Base-by-base conservation (phyloP, 2,888 invertebrate species). In the Onchidella celtica region DNA sequence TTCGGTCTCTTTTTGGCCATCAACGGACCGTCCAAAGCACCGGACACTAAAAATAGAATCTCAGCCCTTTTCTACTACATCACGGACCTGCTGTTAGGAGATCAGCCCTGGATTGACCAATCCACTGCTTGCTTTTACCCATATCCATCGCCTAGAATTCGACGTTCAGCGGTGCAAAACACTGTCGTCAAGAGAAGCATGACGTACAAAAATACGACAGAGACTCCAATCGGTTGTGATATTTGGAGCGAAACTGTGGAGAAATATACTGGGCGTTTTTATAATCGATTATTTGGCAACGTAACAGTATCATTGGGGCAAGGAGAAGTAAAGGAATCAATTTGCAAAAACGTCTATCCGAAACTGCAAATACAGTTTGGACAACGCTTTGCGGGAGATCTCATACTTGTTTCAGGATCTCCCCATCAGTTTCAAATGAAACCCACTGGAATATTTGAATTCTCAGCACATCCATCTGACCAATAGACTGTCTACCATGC, bases 371-470 rank as follows among this genome's bases (percentile, higher is more conserved):
- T 68, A 6, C 21, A 21, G 21, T 68, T 68, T 21, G 68, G 68
- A 14, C 34, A 34, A 11, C 32, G 36, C 11, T 68, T 68, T 36
- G 21, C 36, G 14, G 68, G 68, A 36, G 21, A n/a, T n/a, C 68
- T 68, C 36, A 11, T 32, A 21, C 68, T 38, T n/a, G 3, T 17
- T 29, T 29, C 17, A 3, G 21, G 21, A 36, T 68, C 68, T 3
- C 14, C 24, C 36, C 68, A 68, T 2, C 21, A 14, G n/a, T 72
- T 47, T 55, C 21, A 40, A 72, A 72, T 72, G 72, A 55, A 47
- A 27, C 72, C 72, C 24, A 72, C 72, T 11, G 72, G 72, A 6
- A 72, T 72, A 38, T 72, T 72, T 29, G 72, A 72, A 34, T 72
- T 72, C 55, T 72, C 72, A 11, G 47, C 72, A 9, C 40, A 72